These are phyloP conservation scores for Ctenopoma kingsleyae DNA, from an alignment of 2,797 vertebrate genomes.

Conservation along the genomic window DNA sequence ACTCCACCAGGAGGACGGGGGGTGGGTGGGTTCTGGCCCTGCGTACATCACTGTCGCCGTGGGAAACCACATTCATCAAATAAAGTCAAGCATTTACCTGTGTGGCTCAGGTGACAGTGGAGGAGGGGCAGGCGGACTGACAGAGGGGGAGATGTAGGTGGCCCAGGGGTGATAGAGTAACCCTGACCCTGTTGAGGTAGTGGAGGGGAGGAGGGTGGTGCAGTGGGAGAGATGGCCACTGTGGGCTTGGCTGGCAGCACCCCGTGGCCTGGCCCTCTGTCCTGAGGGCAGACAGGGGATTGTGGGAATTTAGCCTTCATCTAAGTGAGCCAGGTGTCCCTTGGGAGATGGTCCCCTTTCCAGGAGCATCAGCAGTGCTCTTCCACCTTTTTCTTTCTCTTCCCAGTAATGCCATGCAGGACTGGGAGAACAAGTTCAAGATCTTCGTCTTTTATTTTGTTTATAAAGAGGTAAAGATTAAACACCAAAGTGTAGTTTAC, in stretches of 20 bases:
- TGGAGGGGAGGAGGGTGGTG: slow-evolving; percentile 4
- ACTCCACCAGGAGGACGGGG: slow-evolving; percentile 34
- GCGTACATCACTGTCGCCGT: slow-evolving; percentile 80
- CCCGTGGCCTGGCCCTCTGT: slow-evolving; percentile 39
- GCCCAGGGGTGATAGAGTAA: slow-evolving; percentile 68
- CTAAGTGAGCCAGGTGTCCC: slow-evolving; percentile 64
- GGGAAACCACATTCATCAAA: slow-evolving; percentile 87
- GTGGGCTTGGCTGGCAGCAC: slow-evolving; percentile 17
- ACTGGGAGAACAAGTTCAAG: slow-evolving; percentile 49
- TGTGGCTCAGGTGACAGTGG: slow-evolving; percentile 86
- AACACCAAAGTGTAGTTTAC: too few relatives aligned
- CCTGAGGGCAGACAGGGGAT: slow-evolving; percentile 59
- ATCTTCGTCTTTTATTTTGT: too few relatives aligned
- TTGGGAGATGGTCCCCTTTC: slow-evolving; percentile 61
- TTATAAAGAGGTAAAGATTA: too few relatives aligned
- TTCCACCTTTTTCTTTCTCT: slow-evolving; percentile 31
- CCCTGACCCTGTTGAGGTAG: slow-evolving; percentile 71
- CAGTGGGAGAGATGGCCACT: slow-evolving; percentile 5
- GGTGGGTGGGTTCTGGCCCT: slow-evolving; percentile 12
- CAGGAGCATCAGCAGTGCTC: slow-evolving; percentile 34
- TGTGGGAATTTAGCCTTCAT: slow-evolving; percentile 68
- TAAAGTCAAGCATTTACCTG: slow-evolving; percentile 87
- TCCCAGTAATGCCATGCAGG: slow-evolving; percentile 17
- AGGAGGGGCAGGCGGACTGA: slow-evolving; percentile 50
- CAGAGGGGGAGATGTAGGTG: slow-evolving; percentile 45